Conservation (phyloP, 2,888 invertebrate species). For the Nephrotoma appendiculata region DNA sequence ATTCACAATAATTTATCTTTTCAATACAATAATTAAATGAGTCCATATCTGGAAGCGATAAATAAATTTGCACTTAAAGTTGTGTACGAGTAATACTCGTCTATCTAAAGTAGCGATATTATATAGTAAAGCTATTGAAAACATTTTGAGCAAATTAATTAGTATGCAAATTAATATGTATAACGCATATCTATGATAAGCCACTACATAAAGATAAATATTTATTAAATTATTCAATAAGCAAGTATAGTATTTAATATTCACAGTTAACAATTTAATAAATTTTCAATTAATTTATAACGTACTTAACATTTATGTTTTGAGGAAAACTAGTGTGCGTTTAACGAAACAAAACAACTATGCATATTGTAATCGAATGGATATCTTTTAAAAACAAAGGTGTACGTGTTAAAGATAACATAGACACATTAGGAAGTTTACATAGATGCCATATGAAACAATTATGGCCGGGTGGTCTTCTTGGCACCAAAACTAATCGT, state of each 20-base stretch:
- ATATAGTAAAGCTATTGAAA: background rate
- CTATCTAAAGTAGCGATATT: background rate
- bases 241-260: background rate
- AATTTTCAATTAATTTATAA: background rate
- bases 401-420: background rate
- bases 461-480: too few relatives aligned
- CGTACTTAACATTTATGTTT: background rate
- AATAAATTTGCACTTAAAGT: too few relatives aligned
- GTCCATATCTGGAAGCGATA: too few relatives aligned
- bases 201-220: background rate
- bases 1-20: too few relatives aligned
- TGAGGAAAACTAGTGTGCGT: background rate
- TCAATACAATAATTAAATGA: too few relatives aligned
- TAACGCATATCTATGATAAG: background rate
- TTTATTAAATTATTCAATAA: background rate
- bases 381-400: background rate
- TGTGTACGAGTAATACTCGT: too few relatives aligned
- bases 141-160: background rate
- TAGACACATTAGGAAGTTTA: background rate
- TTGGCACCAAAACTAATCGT: too few relatives aligned
- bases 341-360: too few relatives aligned
- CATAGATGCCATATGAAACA: too few relatives aligned
- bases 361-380: background rate
- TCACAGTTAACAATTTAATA: background rate
- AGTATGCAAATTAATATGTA: background rate